Evolutionary conservation across 2,888 invertebrate genomes (phyloP).

Genomic region (Drosophila antonietae): DNA sequence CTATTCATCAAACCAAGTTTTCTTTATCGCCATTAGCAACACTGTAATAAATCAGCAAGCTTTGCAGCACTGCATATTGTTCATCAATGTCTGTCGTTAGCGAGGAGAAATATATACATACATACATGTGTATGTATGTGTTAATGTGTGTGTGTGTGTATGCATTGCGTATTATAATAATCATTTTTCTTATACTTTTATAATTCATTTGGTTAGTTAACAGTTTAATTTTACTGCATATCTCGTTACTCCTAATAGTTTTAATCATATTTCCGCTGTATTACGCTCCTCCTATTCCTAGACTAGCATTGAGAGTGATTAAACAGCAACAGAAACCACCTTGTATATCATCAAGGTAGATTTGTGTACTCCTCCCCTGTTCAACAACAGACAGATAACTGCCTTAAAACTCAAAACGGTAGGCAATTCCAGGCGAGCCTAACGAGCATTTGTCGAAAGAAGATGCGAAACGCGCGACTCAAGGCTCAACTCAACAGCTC

Average conservation of each 20-base stretch:
- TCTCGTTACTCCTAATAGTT: slow-evolving; percentile 45
- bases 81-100: slow-evolving; percentile 1
- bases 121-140: background rate
- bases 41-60: slow-evolving; percentile 5
- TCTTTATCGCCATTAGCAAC: slow-evolving; percentile 5
- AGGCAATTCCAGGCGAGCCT: slow-evolving; percentile 52
- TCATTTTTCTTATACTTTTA: background rate
- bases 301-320: slow-evolving; percentile 42
- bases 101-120: too few species aligned
- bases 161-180: background rate
- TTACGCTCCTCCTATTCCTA: background rate
- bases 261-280: slow-evolving; percentile 39
- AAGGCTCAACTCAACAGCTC: slow-evolving; percentile 38
- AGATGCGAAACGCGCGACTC: slow-evolving; percentile 42
- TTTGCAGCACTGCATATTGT: slow-evolving; percentile 5
- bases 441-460: slow-evolving; percentile 70
- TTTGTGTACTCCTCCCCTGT: slow-evolving; percentile 13
- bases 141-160: background rate
- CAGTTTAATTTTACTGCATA: slow-evolving; percentile 38
- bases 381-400: slow-evolving; percentile 16
- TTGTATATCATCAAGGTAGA: slow-evolving; percentile 39
- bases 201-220: slow-evolving; percentile 26
- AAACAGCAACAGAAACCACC: slow-evolving; percentile 38
- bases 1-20: background rate
- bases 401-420: slow-evolving; percentile 48